phyloP scores from a whole-genome alignment of 1,140 invertebrate species.

The Nautilus pompilius region DNA sequence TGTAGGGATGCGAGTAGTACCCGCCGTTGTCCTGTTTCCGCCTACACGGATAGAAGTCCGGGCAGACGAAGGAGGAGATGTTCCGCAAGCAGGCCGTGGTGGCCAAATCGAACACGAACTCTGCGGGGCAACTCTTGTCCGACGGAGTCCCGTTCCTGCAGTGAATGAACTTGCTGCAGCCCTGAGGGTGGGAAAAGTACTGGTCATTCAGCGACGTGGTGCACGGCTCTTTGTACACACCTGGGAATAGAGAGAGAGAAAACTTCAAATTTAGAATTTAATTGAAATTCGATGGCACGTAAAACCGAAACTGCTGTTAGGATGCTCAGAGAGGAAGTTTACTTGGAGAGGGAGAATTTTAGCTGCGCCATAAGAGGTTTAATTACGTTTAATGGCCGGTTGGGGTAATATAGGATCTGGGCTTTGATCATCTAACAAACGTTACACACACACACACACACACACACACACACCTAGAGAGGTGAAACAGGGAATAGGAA shows the following conservation, averaged over 20 bases:
- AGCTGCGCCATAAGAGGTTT: neutral
- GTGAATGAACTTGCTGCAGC: neutral
- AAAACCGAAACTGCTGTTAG: neutral
- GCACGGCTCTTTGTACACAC: neutral
- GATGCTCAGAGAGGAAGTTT: neutral
- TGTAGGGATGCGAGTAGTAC: conserved; percentile 13
- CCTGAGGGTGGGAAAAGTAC: neutral
- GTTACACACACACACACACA: conserved; percentile 12
- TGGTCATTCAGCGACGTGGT: neutral
- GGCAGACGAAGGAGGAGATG: neutral
- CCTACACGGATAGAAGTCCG: neutral
- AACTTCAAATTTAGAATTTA: neutral
- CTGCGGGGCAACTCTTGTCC: neutral
- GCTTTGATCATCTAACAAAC: conserved; percentile 3
- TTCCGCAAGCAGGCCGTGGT: neutral
- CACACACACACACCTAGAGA: conserved; percentile 13
- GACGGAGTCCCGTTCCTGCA: neutral
- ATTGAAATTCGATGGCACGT: neutral
- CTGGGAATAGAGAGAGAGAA: neutral
- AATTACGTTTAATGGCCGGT: neutral
- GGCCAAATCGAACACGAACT: neutral
- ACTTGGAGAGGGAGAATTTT: neutral
- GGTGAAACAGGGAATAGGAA: conserved; percentile 1
- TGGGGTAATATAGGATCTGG: neutral
- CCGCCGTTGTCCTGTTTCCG: neutral